Base-by-base conservation (phyloP, 2,113 vertebrate genomes). In the Microcebus griseorufus region DNA sequence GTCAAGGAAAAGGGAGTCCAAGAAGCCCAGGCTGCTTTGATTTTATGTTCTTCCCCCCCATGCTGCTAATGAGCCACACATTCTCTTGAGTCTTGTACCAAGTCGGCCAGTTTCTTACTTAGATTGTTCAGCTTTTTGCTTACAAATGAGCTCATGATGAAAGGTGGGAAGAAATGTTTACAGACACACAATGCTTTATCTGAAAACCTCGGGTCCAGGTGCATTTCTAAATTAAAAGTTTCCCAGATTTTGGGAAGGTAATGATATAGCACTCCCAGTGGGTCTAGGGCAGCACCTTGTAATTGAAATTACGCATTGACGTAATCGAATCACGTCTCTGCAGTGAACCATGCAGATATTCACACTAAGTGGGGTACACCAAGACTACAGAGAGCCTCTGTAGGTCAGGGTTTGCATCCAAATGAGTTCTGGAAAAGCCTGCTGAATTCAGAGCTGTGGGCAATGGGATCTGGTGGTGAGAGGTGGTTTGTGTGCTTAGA, bases 1-100 rank as follows among this genome's bases (percentile, higher is more conserved):
- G 92, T 98, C 97, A 98, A 99, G 97, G 98, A 96, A 98, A 97
- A 96, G 25, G 86, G 3, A 7, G 3, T 29, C 25, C 11, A 7
- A 22, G 55, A 20, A 58, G 55, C 2, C 3, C 53, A 3, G 8
- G 18, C 22, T 7, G 10, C 79, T 90, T 78, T 29, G 27, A 23
- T 27, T 90, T 93, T 84, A n/a, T 1, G 2, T 39, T 88, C 51
- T 64, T 84, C 58, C 76, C 25, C 51, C 58, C 58, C 37, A 32
- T 32, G 62, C 42, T 9, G 10, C 16, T 37, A 87, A 64, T 9
- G 62, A 70, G 22, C 13, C 45, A 70, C 11, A 4, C 0, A 5
- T 22, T 92, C 90, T 82, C 48, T 48, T 62, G 67, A 90, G 58
- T 89, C 32, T 34, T 55, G 27, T 81, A 51, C 17, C 2, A 60